These are phyloP conservation scores for Lutra lutra DNA, from an alignment of 2,797 vertebrate species.

Conservation along the genomic window DNA sequence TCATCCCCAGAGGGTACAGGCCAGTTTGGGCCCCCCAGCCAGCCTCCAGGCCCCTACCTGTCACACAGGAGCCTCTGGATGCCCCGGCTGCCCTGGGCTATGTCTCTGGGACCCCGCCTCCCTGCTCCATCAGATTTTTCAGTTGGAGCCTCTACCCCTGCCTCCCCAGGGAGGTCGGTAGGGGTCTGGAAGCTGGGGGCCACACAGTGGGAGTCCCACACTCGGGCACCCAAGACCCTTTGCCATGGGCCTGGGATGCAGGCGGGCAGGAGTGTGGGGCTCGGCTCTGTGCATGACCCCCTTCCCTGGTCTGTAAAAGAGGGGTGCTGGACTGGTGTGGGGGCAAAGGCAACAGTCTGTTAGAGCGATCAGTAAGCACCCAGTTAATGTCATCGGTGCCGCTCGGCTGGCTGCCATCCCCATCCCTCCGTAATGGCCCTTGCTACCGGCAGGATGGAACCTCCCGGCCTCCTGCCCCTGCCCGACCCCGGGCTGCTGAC, in stretches of 20 bases:
- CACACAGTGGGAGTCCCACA: accelerated
- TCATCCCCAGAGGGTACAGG: accelerated
- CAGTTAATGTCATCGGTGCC: accelerated
- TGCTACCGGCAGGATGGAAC: accelerated
- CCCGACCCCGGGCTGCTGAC: not conserved
- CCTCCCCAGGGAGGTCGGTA: too few relatives aligned
- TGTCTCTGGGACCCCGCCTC: not conserved
- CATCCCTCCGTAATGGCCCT: accelerated
- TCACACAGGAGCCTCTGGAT: too few relatives aligned
- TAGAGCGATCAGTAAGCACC: accelerated
- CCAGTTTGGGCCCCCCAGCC: not conserved
- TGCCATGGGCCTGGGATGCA: accelerated
- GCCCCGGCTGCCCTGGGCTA: not conserved
- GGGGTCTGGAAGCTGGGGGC: not conserved
- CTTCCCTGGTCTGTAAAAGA: not conserved
- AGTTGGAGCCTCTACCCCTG: accelerated
- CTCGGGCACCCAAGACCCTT: not conserved
- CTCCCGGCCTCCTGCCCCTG: accelerated
- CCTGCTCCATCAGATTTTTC: not conserved
- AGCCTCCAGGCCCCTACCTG: not conserved
- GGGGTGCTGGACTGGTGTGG: accelerated
- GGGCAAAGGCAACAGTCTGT: too few relatives aligned
- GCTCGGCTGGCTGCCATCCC: accelerated
- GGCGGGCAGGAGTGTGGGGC: too few relatives aligned
- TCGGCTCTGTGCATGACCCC: accelerated